Evolutionary conservation across 2,113 vertebrate genomes (phyloP).

Genomic region (Rhabdornis inornatus): DNA sequence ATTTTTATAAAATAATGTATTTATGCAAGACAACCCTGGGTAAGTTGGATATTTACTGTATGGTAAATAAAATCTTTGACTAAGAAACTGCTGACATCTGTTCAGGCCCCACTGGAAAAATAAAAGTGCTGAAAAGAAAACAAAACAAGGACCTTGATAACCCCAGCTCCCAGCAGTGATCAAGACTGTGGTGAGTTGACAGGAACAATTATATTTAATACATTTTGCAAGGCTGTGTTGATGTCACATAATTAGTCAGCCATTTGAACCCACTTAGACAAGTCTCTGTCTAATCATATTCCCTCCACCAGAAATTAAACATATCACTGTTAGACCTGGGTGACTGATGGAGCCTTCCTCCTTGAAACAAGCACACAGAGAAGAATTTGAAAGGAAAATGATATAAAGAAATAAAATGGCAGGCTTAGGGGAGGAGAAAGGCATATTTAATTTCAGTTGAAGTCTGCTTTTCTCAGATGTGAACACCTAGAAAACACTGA

Average conservation of each 20-base stretch:
- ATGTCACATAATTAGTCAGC: conserved; percentile 29
- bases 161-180: background rate
- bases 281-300: background rate
- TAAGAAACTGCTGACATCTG: background rate
- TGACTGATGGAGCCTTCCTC: background rate
- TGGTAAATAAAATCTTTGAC: background rate
- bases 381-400: background rate
- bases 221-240: background rate
- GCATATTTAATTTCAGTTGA: background rate
- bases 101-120: background rate
- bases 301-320: background rate
- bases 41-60: background rate
- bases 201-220: conserved; percentile 4
- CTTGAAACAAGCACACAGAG: background rate
- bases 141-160: background rate
- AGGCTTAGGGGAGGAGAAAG: background rate
- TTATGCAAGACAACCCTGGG: background rate
- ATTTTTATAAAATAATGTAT: background rate
- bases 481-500: background rate
- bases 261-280: background rate
- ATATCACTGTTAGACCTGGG: background rate
- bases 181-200: background rate
- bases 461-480: background rate
- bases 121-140: background rate
- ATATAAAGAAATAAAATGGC: background rate